These are phyloP conservation scores for Machimus rusticus DNA, from an alignment of 2,888 invertebrate genomes.

Conservation along the genomic window DNA sequence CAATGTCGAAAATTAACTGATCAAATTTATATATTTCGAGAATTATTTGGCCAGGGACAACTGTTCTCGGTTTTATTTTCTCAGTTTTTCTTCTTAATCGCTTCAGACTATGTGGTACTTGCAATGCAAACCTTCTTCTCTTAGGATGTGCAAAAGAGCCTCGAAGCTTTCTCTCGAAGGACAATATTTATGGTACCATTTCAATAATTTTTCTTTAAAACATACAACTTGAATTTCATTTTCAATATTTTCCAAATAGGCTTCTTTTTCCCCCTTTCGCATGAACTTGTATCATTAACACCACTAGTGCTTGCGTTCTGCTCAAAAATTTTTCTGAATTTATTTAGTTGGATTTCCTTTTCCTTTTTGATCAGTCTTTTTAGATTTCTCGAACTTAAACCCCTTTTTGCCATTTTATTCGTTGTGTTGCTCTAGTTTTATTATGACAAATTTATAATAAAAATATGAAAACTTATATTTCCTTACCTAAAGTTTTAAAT, in stretches of 20 bases:
- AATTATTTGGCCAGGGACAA: not conserved
- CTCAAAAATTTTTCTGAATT: not conserved
- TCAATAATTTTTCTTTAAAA: not conserved
- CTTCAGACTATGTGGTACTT: not conserved
- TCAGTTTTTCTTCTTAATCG: not conserved
- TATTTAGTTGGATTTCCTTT: not conserved
- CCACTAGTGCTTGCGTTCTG: not conserved
- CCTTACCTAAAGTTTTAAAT: not conserved
- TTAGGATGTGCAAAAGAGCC: not conserved
- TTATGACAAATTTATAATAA: not conserved
- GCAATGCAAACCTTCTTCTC: not conserved
- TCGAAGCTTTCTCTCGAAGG: not conserved
- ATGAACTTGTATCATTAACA: not conserved
- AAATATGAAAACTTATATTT: not conserved
- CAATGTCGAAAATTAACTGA: constrained; percentile 23
- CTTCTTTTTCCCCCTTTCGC: not conserved
- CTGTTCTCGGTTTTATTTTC: not conserved
- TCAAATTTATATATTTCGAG: not conserved
- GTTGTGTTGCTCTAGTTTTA: not conserved
- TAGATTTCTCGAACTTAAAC: not conserved
- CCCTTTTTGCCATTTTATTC: not conserved
- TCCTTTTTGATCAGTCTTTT: not conserved
- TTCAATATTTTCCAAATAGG: not conserved
- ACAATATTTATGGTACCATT: not conserved
- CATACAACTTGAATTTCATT: not conserved